A percentile compares a stretch with the other conserved stretches of the same genome.
Evolutionary conservation across 2,797 vertebrate genomes (phyloP).

Genomic region (Gymnothorax javanicus): DNA sequence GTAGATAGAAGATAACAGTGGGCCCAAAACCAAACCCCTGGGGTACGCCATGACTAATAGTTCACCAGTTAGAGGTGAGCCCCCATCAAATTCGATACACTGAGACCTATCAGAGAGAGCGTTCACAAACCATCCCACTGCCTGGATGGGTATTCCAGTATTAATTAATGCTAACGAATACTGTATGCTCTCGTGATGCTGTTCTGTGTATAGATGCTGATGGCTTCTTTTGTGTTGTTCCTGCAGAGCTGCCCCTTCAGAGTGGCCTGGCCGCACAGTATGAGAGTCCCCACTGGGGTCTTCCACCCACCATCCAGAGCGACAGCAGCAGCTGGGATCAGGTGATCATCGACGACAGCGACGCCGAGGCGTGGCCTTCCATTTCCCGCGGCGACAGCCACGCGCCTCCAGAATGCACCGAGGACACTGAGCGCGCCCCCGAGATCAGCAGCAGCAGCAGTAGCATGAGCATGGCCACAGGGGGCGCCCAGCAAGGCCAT

Average conservation of each 20-base stretch:
- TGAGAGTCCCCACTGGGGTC: conserved; percentile 88
- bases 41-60: too few species aligned
- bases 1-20: too few species aligned
- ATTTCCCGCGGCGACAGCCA: conserved; percentile 79
- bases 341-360: conserved; percentile 85
- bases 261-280: conserved; percentile 86
- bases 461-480: conserved; percentile 82
- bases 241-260: conserved; percentile 83
- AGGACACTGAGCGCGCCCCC: conserved; percentile 83
- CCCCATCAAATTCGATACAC: too few species aligned
- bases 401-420: conserved; percentile 86
- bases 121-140: too few species aligned
- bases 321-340: conserved; percentile 79
- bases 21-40: too few species aligned
- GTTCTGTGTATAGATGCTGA: too few species aligned
- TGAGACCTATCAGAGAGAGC: too few species aligned
- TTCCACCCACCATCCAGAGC: conserved; percentile 77
- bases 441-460: conserved; percentile 49
- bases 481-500: conserved; percentile 77
- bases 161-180: too few species aligned
- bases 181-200: too few species aligned
- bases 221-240: neutral
- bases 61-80: too few species aligned
- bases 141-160: too few species aligned
- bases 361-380: conserved; percentile 88